Evolutionary conservation across 30 jellyfish, hydroid and myxozoan species (phyloP).

Genomic region (Euphysa ruthae): DNA sequence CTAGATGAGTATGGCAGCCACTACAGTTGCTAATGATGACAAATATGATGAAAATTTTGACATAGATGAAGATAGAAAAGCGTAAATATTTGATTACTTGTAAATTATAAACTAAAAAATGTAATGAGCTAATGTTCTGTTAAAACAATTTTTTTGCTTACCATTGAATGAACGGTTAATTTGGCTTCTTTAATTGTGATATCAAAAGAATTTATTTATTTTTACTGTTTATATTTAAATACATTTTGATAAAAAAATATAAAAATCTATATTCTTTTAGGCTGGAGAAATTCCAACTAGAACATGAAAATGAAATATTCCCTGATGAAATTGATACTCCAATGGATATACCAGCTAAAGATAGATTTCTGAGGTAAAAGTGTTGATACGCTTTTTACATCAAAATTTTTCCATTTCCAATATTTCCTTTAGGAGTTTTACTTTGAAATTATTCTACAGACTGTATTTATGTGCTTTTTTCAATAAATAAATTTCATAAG

Average conservation of each 20-base stretch:
- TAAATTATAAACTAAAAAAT: conserved; percentile 71
- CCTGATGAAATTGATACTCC: conserved; percentile 98
- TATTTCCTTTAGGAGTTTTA: no score
- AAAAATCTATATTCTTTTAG: conserved; percentile 8
- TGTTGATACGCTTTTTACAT: no score
- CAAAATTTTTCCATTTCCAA: no score
- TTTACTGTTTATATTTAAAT: background rate
- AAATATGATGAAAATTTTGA: conserved; percentile 80
- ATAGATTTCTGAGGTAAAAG: conserved; percentile 55
- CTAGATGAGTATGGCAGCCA: conserved; percentile 46
- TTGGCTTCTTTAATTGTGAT: no score
- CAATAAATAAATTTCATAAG: no score
- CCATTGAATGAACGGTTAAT: no score
- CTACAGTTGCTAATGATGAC: conserved; percentile 42
- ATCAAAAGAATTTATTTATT: no score
- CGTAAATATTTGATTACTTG: conserved; percentile 32
- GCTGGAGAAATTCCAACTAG: conserved; percentile 74
- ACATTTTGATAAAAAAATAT: no score
- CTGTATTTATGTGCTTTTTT: no score
- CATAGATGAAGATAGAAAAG: conserved; percentile 70
- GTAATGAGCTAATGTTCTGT: conserved; percentile 83
- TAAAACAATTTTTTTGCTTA: no score
- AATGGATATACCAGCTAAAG: conserved; percentile 64
- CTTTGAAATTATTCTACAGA: no score
- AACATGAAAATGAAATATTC: conserved; percentile 84